A percentile compares a stretch with the other conserved stretches of the same genome.
Evolutionary conservation across 2,797 vertebrate species (phyloP).

Genomic region (Macropodus opercularis): DNA sequence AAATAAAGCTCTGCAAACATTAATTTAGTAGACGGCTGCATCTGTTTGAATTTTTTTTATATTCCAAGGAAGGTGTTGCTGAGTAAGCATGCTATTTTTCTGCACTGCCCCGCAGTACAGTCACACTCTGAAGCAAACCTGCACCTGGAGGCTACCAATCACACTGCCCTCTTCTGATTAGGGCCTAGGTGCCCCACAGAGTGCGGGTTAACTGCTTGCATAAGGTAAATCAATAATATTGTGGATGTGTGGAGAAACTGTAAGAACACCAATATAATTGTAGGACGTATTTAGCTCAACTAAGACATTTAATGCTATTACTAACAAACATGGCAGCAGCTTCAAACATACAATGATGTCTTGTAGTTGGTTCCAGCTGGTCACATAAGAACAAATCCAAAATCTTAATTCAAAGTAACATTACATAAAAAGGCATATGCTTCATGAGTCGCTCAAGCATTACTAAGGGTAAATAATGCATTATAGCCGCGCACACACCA

Average conservation of each 20-base stretch:
- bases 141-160: conserved; percentile 28
- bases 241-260: neutral
- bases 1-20: conserved; percentile 18
- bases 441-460: conserved; percentile 3
- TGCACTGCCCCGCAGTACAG: neutral
- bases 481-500: neutral
- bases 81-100: conserved; percentile 39
- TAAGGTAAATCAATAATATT: too few relatives aligned
- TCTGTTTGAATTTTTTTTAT: conserved; percentile 17
- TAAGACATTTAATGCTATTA: too few relatives aligned
- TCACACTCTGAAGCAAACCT: conserved; percentile 13
- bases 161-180: neutral
- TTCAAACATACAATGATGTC: too few relatives aligned
- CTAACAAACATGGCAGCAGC: too few relatives aligned
- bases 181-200: neutral
- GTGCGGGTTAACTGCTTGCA: conserved; percentile 13
- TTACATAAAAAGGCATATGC: neutral
- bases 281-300: neutral
- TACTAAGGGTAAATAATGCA: conserved; percentile 8
- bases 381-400: neutral
- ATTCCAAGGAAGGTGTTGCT: conserved; percentile 25
- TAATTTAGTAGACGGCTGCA: conserved; percentile 33
- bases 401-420: neutral
- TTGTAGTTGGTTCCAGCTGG: neutral
- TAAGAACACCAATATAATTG: neutral